phyloP scores from a whole-genome alignment of 2,113 vertebrate species.

The Halichoeres trimaculatus region DNA sequence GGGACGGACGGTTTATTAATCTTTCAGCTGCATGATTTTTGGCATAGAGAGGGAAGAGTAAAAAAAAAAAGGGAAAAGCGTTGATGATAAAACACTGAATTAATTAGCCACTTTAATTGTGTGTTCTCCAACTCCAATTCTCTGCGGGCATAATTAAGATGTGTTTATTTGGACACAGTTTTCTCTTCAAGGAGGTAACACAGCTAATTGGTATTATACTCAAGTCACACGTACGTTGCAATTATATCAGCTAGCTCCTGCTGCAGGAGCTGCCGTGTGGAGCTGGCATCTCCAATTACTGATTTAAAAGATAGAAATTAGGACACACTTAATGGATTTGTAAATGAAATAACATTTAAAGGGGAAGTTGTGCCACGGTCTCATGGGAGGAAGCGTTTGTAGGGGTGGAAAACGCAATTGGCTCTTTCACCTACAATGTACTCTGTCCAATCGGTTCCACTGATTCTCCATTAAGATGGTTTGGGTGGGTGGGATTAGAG shows the following conservation, averaged over 20 bases:
- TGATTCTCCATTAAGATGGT: constrained; percentile 18
- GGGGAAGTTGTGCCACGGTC: constrained; percentile 8
- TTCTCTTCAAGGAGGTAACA: constrained; percentile 79
- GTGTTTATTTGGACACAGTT: constrained; percentile 82
- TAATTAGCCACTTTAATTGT: constrained; percentile 79
- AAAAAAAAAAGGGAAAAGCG: constrained; percentile 24
- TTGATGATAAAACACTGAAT: constrained; percentile 73
- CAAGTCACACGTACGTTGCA: constrained; percentile 66
- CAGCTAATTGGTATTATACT: constrained; percentile 80
- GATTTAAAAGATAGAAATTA: constrained; percentile 72
- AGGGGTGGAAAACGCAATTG: constrained; percentile 46
- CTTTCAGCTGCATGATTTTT: constrained; percentile 58
- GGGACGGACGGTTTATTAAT: constrained; percentile 49
- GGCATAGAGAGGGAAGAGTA: constrained; percentile 37
- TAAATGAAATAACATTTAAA: constrained; percentile 67
- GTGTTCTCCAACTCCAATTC: constrained; percentile 76
- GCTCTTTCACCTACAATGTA: constrained; percentile 33
- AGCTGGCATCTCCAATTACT: constrained; percentile 68
- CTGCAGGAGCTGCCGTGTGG: constrained; percentile 45
- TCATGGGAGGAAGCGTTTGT: constrained; percentile 13
- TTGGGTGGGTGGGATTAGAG: constrained; percentile 47
- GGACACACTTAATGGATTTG: constrained; percentile 73
- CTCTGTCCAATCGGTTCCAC: constrained; percentile 43
- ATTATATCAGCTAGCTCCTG: constrained; percentile 68
- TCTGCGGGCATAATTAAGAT: constrained; percentile 79